phyloP scores from a whole-genome alignment of 2,797 vertebrate genomes.

The Ibycter americanus region DNA sequence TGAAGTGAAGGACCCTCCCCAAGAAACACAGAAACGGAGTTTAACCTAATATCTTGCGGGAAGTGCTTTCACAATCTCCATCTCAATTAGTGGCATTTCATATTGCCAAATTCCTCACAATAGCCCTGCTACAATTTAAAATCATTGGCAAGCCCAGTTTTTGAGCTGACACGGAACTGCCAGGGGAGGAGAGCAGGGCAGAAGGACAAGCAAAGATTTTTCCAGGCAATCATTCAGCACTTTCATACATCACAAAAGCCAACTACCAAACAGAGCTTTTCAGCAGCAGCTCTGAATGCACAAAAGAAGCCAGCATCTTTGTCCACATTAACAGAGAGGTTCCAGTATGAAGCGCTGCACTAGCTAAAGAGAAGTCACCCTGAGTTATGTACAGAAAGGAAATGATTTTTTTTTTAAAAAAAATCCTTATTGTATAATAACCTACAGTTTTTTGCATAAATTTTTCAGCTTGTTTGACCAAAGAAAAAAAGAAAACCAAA shows the following conservation, averaged over 20 bases:
- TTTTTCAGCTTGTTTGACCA: neutral
- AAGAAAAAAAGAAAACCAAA: neutral
- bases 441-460: neutral
- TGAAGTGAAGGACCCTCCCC: neutral
- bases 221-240: neutral
- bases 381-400: neutral
- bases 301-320: neutral
- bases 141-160: neutral
- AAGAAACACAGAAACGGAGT: neutral
- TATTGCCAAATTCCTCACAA: neutral
- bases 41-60: neutral
- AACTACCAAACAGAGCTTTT: neutral
- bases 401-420: neutral
- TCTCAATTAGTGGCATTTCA: neutral
- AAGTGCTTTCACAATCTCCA: neutral
- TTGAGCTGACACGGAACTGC: neutral
- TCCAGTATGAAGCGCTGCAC: neutral
- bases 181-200: neutral
- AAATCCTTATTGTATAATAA: neutral
- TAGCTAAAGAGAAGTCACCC: neutral
- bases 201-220: neutral
- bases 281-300: neutral
- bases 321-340: neutral
- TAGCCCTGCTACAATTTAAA: neutral
- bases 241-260: neutral